Evolutionary conservation across 2,888 invertebrate species (phyloP).

Genomic region (Polymixis lichenea): DNA sequence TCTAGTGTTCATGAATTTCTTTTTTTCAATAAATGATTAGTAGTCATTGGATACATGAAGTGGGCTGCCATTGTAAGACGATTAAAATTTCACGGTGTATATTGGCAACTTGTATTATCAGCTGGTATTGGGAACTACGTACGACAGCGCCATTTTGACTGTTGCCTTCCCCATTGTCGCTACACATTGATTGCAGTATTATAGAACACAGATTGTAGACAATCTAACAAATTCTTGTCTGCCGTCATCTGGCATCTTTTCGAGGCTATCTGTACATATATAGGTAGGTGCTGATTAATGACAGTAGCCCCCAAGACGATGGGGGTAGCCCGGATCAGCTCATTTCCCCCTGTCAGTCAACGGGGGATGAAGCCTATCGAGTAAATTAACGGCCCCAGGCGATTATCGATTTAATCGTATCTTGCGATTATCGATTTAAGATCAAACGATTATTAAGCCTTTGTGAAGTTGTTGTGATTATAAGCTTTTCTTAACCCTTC

Average conservation of each 20-base stretch:
- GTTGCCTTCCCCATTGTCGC: too few species aligned
- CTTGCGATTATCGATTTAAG: conserved; percentile 35
- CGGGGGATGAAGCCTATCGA: conserved; percentile 29
- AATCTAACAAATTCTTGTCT: too few species aligned
- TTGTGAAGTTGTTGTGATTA: conserved; percentile 25
- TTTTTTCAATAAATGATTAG: too few species aligned
- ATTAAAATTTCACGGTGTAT: too few species aligned
- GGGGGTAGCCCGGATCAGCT: conserved; percentile 52
- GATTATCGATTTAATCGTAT: conserved; percentile 38
- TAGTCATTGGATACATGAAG: too few species aligned
- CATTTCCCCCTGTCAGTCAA: conserved; percentile 56
- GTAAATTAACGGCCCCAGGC: conserved; percentile 38
- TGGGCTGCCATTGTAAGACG: too few species aligned
- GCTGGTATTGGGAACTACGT: too few species aligned
- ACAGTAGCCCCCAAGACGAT: conserved; percentile 21
- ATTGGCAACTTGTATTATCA: too few species aligned
- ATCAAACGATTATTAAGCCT: conserved; percentile 21
- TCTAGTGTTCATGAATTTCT: too few species aligned
- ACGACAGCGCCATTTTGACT: too few species aligned
- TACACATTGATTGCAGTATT: too few species aligned
- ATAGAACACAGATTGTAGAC: neutral
- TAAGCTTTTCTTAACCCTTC: neutral
- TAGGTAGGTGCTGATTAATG: conserved; percentile 51
- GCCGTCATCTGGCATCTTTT: too few species aligned
- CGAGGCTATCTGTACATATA: neutral